Conservation (phyloP, 2,113 vertebrate species). For the Mastomys natalensis region DNA sequence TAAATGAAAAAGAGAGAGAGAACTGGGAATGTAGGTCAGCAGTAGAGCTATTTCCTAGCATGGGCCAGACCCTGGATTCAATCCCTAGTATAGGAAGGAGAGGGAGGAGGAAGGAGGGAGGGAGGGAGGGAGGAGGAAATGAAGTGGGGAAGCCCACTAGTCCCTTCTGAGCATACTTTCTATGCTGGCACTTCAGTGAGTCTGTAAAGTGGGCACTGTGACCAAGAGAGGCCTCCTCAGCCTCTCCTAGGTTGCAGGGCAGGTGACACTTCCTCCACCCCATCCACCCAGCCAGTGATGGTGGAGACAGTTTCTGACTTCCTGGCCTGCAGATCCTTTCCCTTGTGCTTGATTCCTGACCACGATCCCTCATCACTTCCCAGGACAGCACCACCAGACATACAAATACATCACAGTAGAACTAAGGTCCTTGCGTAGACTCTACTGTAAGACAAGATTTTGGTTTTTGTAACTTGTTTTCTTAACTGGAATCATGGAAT, state of each 20-base stretch:
- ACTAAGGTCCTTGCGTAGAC: background rate
- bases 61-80: background rate
- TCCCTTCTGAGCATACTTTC: background rate
- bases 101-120: background rate
- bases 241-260: background rate
- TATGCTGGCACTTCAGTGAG: background rate
- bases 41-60: background rate
- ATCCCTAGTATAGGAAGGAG: background rate
- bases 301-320: background rate
- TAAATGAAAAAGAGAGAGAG: background rate
- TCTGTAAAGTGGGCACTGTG: background rate
- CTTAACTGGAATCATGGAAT: background rate
- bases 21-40: background rate
- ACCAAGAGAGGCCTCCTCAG: background rate
- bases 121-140: too few relatives aligned
- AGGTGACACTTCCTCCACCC: background rate
- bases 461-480: background rate
- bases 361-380: background rate
- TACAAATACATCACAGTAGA: background rate
- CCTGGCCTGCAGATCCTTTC: background rate
- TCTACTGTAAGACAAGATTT: background rate
- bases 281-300: background rate
- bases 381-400: background rate
- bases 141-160: background rate
- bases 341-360: background rate